phyloP scores from a whole-genome alignment of 2,888 invertebrate genomes.

The Ophion ventricosus region DNA sequence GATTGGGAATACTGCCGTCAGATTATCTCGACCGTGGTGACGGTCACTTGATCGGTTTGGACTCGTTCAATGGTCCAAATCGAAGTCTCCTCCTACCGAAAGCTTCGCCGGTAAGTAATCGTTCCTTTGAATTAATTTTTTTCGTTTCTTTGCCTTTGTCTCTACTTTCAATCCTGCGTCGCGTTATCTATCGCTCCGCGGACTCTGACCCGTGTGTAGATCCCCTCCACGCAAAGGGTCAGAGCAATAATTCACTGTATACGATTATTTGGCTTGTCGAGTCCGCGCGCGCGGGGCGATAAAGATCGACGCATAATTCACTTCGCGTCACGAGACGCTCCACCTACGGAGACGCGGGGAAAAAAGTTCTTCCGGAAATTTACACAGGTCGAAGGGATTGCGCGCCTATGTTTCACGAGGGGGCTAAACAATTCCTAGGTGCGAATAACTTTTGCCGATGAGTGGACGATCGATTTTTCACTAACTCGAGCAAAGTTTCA shows the following conservation, averaged over 20 bases:
- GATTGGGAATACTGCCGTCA: constrained; percentile 78
- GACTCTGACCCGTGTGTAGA: background rate
- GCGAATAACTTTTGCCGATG: constrained; percentile 47
- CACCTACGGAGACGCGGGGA: background rate
- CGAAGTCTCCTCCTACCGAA: constrained; percentile 78
- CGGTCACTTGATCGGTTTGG: constrained; percentile 79
- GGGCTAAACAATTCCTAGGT: constrained; percentile 22
- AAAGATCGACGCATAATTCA: constrained; percentile 66
- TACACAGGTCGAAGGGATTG: constrained; percentile 55
- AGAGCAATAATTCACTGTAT: constrained; percentile 53
- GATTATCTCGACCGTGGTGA: constrained; percentile 81
- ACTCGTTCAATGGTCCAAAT: constrained; percentile 76
- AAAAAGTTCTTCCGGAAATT: constrained; percentile 60
- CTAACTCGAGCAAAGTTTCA: background rate
- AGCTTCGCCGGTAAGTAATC: constrained; percentile 75
- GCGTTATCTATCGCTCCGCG: constrained; percentile 1
- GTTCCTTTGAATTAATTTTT: background rate
- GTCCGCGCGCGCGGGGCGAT: constrained; percentile 53
- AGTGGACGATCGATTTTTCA: constrained; percentile 40
- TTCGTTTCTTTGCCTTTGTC: background rate
- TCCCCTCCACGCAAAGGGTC: constrained; percentile 10
- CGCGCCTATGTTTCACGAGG: constrained; percentile 22
- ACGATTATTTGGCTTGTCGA: constrained; percentile 50
- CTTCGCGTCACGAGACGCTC: constrained; percentile 21
- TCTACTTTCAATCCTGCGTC: background rate